These are phyloP conservation scores for Dermatemys mawii DNA, from an alignment of 2,113 vertebrate species.

Conservation along the genomic window DNA sequence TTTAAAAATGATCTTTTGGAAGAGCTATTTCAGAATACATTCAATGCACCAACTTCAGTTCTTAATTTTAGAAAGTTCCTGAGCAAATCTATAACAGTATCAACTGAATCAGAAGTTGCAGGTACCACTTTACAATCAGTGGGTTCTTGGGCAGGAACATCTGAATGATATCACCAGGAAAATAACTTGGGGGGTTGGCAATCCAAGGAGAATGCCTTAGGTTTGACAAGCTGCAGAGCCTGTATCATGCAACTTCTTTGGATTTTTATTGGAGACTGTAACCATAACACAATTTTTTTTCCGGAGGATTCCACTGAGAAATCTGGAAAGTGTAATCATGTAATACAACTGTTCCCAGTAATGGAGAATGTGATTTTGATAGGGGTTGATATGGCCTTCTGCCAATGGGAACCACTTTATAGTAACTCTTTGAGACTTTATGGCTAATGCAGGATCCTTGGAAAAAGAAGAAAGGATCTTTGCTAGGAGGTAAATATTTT, in stretches of 20 bases:
- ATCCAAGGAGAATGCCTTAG: not conserved
- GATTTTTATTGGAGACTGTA: not conserved
- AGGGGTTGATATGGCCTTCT: not conserved
- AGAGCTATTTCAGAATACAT: not conserved
- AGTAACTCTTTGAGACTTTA: no score
- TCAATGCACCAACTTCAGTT: not conserved
- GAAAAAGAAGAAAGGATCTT: not conserved
- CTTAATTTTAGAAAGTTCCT: not conserved
- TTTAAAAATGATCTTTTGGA: not conserved
- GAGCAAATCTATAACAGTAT: not conserved
- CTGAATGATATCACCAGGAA: not conserved
- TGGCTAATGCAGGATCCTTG: not conserved
- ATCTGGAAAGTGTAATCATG: not conserved
- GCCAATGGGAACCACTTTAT: not conserved
- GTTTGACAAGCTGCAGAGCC: not conserved
- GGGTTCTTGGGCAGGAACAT: not conserved
- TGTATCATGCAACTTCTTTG: not conserved
- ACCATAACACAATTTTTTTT: not conserved
- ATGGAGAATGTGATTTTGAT: not conserved
- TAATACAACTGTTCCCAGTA: not conserved
- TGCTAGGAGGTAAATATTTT: not conserved
- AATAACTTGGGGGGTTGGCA: not conserved
- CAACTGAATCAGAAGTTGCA: not conserved
- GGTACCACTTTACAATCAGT: not conserved
- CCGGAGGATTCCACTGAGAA: not conserved